A percentile compares a stretch with the other conserved stretches of the same genome.
Conservation (phyloP, 2,797 vertebrate genomes). For the Danio aesculapii region DNA sequence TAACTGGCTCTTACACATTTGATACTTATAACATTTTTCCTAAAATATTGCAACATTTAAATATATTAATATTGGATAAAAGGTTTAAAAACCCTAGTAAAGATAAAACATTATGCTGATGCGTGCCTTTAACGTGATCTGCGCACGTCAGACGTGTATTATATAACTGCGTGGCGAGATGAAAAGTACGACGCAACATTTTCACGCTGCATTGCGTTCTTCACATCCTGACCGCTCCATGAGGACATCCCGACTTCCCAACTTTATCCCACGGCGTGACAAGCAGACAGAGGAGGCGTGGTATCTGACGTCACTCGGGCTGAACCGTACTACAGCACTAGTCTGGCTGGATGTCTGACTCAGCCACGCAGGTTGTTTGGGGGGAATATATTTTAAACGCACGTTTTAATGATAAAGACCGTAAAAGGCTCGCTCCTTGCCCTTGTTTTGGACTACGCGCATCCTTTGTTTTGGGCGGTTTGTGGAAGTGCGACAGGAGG, state of each 20-base stretch:
- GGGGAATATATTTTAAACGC: conserved; percentile 51
- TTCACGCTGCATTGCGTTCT: conserved; percentile 33
- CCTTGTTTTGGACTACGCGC: conserved; percentile 33
- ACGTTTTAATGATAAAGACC: conserved; percentile 33
- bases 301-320: conserved; percentile 71
- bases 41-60: neutral
- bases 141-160: conserved; percentile 52
- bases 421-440: neutral
- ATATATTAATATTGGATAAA: neutral
- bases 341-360: conserved; percentile 70
- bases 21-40: too few relatives aligned
- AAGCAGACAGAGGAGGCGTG: conserved; percentile 67
- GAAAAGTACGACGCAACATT: conserved; percentile 18
- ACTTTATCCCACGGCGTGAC: conserved; percentile 28
- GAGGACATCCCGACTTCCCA: conserved; percentile 30
- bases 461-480: conserved; percentile 32
- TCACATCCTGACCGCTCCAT: neutral
- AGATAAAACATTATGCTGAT: neutral
- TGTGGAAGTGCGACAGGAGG: conserved; percentile 48
- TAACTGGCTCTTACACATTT: too few relatives aligned
- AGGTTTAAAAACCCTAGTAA: neutral
- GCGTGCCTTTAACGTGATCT: neutral
- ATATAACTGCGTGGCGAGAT: conserved; percentile 50
- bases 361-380: conserved; percentile 65
- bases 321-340: conserved; percentile 61